These are phyloP conservation scores for Bradypodion pumilum DNA, from an alignment of 2,797 vertebrate species.

Conservation along the genomic window DNA sequence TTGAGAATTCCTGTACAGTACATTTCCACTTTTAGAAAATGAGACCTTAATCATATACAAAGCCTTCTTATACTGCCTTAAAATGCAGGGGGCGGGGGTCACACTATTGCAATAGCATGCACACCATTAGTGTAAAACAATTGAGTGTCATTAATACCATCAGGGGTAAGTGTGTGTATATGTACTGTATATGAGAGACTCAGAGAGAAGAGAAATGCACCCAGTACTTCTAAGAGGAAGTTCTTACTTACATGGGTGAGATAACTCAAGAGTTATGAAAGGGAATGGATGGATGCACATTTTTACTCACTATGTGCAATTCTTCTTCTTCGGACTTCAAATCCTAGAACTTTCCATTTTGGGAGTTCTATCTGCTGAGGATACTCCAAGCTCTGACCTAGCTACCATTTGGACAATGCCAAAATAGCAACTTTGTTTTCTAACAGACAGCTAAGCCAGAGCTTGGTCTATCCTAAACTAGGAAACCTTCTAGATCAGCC, in stretches of 20 bases:
- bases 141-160: not conserved
- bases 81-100: too few species aligned
- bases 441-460: not conserved
- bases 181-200: too few species aligned
- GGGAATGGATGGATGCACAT: not conserved
- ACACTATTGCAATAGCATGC: too few species aligned
- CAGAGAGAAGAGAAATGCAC: not conserved
- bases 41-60: not conserved
- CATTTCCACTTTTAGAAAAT: not conserved
- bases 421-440: too few species aligned
- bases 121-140: not conserved
- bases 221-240: not conserved
- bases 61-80: not conserved
- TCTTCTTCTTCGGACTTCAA: too few species aligned
- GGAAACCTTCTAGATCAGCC: too few species aligned
- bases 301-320: not conserved
- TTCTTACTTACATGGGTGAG: not conserved
- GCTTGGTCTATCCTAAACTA: too few species aligned
- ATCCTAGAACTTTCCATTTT: not conserved
- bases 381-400: too few species aligned
- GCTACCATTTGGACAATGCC: not conserved
- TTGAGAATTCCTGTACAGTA: too few species aligned
- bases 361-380: not conserved
- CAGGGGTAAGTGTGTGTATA: not conserved
- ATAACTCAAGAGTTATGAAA: not conserved